Conservation (phyloP, 2,797 vertebrate genomes). For the Sebastes baramenuke region DNA sequence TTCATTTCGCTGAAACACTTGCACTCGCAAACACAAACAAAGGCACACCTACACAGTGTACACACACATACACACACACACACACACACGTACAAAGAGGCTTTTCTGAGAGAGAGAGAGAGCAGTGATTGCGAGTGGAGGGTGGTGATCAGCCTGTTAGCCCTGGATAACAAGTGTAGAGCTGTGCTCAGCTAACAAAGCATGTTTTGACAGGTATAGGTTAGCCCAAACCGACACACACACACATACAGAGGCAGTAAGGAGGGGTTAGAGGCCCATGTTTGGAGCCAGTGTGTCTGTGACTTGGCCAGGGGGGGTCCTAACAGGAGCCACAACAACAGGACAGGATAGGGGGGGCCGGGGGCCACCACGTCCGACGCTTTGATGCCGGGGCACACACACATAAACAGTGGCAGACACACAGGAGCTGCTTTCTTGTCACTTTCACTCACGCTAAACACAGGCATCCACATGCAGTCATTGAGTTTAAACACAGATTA, state of each 20-base stretch:
- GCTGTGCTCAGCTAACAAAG: conserved; percentile 64
- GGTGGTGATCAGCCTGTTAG: conserved; percentile 70
- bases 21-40: conserved; percentile 8
- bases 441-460: conserved; percentile 41
- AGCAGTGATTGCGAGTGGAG: conserved; percentile 52
- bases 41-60: conserved; percentile 33
- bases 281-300: conserved; percentile 84
- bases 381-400: conserved; percentile 67
- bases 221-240: conserved; percentile 48
- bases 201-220: conserved; percentile 80
- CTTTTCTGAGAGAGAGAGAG: conserved; percentile 46
- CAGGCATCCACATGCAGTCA: conserved; percentile 3
- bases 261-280: conserved; percentile 65
- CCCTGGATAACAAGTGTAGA: conserved; percentile 63
- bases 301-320: conserved; percentile 67
- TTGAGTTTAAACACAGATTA: conserved; percentile 23
- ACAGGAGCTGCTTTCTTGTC: conserved; percentile 43
- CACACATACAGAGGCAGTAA: conserved; percentile 48
- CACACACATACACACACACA: conserved; percentile 5
- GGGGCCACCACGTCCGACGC: conserved; percentile 54
- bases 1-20: conserved; percentile 39
- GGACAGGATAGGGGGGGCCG: neutral
- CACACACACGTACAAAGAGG: conserved; percentile 39
- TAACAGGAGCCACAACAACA: conserved; percentile 77
- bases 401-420: conserved; percentile 46